Evolutionary conservation across 64 coral and sea anemone genomes (phyloP), one percentile per base, ranked within the genome.

Genomic region (Anthopleura sola): DNA sequence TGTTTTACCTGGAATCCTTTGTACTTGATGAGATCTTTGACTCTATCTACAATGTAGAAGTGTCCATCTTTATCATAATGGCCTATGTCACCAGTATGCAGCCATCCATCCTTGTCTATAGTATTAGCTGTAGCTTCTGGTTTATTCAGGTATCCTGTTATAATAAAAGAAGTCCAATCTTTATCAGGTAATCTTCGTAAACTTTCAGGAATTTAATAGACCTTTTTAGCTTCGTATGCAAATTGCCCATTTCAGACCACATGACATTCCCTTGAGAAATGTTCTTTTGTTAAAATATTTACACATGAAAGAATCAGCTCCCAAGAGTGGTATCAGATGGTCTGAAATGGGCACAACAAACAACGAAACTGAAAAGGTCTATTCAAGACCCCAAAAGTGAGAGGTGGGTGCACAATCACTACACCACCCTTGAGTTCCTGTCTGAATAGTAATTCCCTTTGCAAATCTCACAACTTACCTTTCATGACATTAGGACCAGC

Each of bases 1-100:
- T 44, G 40, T 44, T 8, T 44, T 44, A 79, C 76, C 76, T 79
- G 76, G 24, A 79, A 79, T 79, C 76, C 76, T 79, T 79, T 93
- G 50, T 89, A 93, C 81, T 93, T 93, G 14, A 93, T 93, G 40
- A 93, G 87, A 26, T 93, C 91, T 82, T 93, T 93, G 34, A 88
- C 47, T 88, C 91, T 75, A 78, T 93, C 91, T 32, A 93, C 75
- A 78, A 93, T 82, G 75, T 80, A 93, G 48, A 93, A 93, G 56
- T 85, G 54, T 23, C 74, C 91, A n/a, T 93, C 91, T 38, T 84
- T 31, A 47, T 93, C 91, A 74, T 89, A 93, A 54, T 93, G 82
- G 39, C 91, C 91, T 21, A 69, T 89, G 55, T 93, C 91, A 36
- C 91, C 91, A 85, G 82, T 88, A 84, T 85, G 91, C 37, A 93